phyloP scores from a whole-genome alignment of 1,140 invertebrate genomes.

The Pollicipes pollicipes region DNA sequence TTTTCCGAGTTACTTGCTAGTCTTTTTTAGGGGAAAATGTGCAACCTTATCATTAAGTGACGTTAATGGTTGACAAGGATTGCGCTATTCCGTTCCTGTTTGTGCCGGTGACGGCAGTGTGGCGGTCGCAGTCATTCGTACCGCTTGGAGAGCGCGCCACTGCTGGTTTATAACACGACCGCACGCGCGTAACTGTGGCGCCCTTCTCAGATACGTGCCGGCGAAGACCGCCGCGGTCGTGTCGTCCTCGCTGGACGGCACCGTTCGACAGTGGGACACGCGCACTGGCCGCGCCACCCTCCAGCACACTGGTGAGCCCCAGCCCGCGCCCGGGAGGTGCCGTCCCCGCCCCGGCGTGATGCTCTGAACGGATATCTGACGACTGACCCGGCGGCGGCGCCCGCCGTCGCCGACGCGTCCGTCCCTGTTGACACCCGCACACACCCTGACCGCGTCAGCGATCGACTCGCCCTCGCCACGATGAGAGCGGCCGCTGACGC shows the following conservation, averaged over 20 bases:
- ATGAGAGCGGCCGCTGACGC: neutral
- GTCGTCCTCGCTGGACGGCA: neutral
- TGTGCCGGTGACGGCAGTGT: too few relatives aligned
- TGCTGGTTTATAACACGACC: too few relatives aligned
- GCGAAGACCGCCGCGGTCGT: neutral
- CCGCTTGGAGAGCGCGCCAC: too few relatives aligned
- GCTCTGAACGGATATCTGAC: conserved; percentile 3
- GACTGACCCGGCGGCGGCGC: neutral
- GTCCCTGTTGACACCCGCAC: neutral
- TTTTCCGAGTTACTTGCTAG: too few relatives aligned
- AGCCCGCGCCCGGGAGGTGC: too few relatives aligned
- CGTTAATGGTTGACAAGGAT: too few relatives aligned
- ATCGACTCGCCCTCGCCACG: neutral
- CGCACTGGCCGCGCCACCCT: neutral
- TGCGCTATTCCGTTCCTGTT: too few relatives aligned
- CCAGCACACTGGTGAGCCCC: neutral
- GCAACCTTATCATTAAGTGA: too few relatives aligned
- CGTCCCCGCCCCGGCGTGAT: neutral
- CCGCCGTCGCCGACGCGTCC: neutral
- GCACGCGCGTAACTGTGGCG: neutral
- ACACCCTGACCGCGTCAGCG: neutral
- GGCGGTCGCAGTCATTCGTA: too few relatives aligned
- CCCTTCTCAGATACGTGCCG: neutral
- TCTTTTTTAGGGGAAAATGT: too few relatives aligned
- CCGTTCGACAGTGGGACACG: neutral